A percentile compares a stretch with the other conserved stretches of the same genome.
Evolutionary conservation across 2,113 vertebrate genomes (phyloP).

Genomic region (Miniopterus natalensis): DNA sequence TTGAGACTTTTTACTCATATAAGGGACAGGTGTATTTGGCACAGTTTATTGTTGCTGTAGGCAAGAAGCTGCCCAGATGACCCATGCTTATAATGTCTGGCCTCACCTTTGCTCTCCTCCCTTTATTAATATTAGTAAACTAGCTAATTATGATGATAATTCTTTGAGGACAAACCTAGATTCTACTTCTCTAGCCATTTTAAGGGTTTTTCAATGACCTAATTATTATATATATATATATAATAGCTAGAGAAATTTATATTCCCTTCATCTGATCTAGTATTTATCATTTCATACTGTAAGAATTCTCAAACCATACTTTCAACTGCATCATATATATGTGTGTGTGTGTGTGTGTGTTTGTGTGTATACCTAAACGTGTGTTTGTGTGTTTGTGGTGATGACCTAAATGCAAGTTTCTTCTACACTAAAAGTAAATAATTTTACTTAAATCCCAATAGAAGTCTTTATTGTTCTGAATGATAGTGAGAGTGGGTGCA

Average conservation of each 20-base stretch:
- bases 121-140: too few relatives aligned
- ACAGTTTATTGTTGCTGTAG: not conserved
- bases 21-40: not conserved
- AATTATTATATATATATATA: not conserved
- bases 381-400: not conserved
- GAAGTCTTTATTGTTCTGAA: not conserved
- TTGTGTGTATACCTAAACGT: too few relatives aligned
- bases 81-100: too few relatives aligned
- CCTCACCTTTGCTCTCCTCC: too few relatives aligned
- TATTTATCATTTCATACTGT: not conserved
- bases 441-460: not conserved
- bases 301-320: not conserved
- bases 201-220: not conserved
- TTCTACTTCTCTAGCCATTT: not conserved
- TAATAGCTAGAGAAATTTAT: not conserved
- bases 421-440: not conserved
- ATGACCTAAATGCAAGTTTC: not conserved
- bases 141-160: too few relatives aligned
- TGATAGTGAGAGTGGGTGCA: not conserved
- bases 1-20: not conserved
- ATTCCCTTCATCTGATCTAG: not conserved
- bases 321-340: not conserved
- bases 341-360: not conserved
- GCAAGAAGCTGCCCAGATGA: too few relatives aligned
- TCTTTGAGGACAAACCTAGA: not conserved